These are phyloP conservation scores for Pteronura brasiliensis DNA, from an alignment of 2,113 vertebrate species.

Conservation along the genomic window DNA sequence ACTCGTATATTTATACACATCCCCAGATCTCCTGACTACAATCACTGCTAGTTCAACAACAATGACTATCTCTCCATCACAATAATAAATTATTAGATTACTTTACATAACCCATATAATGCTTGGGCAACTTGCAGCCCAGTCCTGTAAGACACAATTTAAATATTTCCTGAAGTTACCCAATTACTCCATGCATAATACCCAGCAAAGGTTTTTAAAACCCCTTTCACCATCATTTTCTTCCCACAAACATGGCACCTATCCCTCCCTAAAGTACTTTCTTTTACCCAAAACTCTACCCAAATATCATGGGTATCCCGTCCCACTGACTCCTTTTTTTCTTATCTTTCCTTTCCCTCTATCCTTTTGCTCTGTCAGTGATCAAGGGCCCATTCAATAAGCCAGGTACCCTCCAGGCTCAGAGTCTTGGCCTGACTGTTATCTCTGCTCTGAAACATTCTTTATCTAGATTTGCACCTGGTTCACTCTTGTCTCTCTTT, in stretches of 20 bases:
- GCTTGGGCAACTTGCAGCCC: background rate
- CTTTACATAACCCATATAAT: background rate
- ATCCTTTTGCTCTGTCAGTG: background rate
- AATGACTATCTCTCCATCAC: background rate
- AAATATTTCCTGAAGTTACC: background rate
- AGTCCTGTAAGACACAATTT: background rate
- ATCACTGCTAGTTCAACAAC: background rate
- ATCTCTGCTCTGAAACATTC: background rate
- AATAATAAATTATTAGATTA: background rate
- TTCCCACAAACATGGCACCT: background rate
- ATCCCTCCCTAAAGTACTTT: background rate
- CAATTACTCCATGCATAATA: background rate
- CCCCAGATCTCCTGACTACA: background rate
- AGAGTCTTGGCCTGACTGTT: background rate
- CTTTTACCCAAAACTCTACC: background rate
- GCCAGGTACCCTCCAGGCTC: background rate
- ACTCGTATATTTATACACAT: background rate
- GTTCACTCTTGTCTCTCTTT: background rate
- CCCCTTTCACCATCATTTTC: background rate
- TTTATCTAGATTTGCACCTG: background rate
- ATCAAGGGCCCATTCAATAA: background rate
- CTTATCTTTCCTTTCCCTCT: background rate
- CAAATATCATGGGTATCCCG: background rate
- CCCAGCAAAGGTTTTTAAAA: background rate
- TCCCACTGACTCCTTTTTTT: background rate